Percentiles rank a stretch among this genome's conserved stretches.
Conservation (phyloP, 1,140 invertebrate genomes). For the Panagrolaimus sp. region DNA sequence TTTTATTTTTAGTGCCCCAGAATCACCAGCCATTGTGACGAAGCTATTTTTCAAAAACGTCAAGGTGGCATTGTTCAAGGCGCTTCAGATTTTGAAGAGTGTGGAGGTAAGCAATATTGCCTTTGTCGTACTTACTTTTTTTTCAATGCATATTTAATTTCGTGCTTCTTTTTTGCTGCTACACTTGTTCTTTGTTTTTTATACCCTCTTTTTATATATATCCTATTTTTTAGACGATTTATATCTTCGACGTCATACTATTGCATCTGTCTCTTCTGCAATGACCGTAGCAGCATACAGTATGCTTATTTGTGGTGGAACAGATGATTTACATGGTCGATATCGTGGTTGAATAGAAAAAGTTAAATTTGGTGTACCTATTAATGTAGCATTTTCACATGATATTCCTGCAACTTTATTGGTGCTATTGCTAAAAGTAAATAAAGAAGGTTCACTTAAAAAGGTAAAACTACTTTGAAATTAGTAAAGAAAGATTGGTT, state of each 20-base stretch:
- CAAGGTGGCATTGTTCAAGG: slow-evolving; percentile 2
- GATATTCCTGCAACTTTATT: slow-evolving; percentile 57
- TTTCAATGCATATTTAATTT: slow-evolving; percentile 8
- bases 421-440: slow-evolving; percentile 81
- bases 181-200: background rate
- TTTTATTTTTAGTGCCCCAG: no score
- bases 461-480: no score
- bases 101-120: background rate
- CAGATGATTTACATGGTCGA: slow-evolving; percentile 53
- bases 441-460: slow-evolving; percentile 83
- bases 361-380: slow-evolving; percentile 58
- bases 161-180: background rate
- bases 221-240: slow-evolving; percentile 2
- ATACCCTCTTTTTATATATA: no score
- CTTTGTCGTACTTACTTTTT: no score
- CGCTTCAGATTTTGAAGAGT: background rate
- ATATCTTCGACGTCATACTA: slow-evolving; percentile 32
- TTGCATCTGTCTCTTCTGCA: slow-evolving; percentile 19
- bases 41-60: slow-evolving; percentile 4
- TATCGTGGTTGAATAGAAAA: slow-evolving; percentile 57
- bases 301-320: slow-evolving; percentile 54
- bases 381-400: slow-evolving; percentile 53
- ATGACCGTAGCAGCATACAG: slow-evolving; percentile 53
- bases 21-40: background rate
- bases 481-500: no score